A percentile compares a stretch with the other conserved stretches of the same genome.
These are phyloP conservation scores for Pollenia griseotomentosa DNA, from an alignment of 2,888 invertebrate genomes.

Conservation along the genomic window DNA sequence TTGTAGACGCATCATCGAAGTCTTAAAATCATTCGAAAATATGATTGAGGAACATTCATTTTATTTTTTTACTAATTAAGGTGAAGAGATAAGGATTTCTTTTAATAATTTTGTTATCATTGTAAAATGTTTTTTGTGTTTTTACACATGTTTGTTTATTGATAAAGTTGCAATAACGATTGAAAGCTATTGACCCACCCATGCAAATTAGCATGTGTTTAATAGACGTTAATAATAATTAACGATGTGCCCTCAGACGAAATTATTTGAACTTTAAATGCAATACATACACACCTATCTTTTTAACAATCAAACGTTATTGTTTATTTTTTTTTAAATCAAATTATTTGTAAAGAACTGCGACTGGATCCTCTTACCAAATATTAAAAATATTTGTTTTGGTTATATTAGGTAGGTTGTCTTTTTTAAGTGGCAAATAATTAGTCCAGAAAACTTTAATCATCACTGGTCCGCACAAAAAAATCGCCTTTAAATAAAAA, in stretches of 20 bases:
- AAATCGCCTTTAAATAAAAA: too few species aligned
- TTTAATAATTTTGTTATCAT: conserved; percentile 27
- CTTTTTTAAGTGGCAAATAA: too few species aligned
- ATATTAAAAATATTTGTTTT: too few species aligned
- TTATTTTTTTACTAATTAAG: conserved; percentile 25
- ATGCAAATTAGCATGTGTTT: conserved; percentile 1
- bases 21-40: background rate
- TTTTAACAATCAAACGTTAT: too few species aligned
- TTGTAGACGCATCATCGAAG: too few species aligned
- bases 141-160: conserved; percentile 12
- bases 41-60: conserved; percentile 6
- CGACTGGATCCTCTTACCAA: too few species aligned
- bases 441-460: too few species aligned
- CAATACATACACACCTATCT: too few species aligned
- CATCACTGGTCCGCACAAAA: too few species aligned
- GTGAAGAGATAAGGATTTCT: conserved; percentile 40
- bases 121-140: conserved; percentile 1
- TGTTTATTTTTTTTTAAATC: too few species aligned
- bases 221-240: background rate
- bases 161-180: conserved; percentile 17
- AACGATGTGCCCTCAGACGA: background rate
- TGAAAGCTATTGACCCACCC: conserved; percentile 23
- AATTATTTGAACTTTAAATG: background rate
- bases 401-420: too few species aligned
- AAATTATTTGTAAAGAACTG: too few species aligned